A percentile compares a stretch with the other conserved stretches of the same genome.
phyloP scores from a whole-genome alignment of 2,797 vertebrate species.

The Amblyopsis hoosieri region DNA sequence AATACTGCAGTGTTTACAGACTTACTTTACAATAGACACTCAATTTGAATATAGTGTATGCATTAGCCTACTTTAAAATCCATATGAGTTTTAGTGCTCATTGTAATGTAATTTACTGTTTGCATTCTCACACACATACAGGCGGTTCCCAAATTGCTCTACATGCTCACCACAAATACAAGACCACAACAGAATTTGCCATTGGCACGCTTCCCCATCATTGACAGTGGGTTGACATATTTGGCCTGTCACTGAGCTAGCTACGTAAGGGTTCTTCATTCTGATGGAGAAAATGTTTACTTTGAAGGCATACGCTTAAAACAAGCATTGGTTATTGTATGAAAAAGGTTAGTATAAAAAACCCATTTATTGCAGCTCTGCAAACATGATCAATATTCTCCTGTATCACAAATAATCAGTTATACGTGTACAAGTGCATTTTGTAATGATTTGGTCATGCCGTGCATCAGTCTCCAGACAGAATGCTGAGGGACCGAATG shows the following conservation, averaged over 20 bases:
- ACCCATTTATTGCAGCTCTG: no score
- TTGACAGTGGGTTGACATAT: conserved; percentile 28
- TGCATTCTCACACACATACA: conserved; percentile 27
- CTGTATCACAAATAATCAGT: no score
- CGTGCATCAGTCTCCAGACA: conserved; percentile 34
- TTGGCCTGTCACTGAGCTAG: conserved; percentile 22
- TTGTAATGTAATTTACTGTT: background rate
- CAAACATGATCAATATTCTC: no score
- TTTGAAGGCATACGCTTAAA: conserved; percentile 38
- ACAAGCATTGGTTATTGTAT: conserved; percentile 36
- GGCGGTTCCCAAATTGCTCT: conserved; percentile 40
- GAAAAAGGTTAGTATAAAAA: conserved; percentile 3
- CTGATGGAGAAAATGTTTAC: conserved; percentile 29
- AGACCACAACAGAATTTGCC: conserved; percentile 14
- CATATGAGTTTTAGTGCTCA: conserved; percentile 20
- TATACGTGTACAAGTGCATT: background rate
- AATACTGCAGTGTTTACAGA: background rate
- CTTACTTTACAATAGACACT: background rate
- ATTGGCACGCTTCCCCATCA: conserved; percentile 22
- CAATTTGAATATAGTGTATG: conserved; percentile 10
- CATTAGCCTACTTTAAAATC: no score
- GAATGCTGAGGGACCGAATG: conserved; percentile 19
- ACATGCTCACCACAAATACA: conserved; percentile 32
- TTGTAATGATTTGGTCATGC: conserved; percentile 27
- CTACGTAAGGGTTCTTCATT: conserved; percentile 1